These are phyloP conservation scores for Bos indicus DNA, from an alignment of 2,113 vertebrate genomes.

Conservation along the genomic window DNA sequence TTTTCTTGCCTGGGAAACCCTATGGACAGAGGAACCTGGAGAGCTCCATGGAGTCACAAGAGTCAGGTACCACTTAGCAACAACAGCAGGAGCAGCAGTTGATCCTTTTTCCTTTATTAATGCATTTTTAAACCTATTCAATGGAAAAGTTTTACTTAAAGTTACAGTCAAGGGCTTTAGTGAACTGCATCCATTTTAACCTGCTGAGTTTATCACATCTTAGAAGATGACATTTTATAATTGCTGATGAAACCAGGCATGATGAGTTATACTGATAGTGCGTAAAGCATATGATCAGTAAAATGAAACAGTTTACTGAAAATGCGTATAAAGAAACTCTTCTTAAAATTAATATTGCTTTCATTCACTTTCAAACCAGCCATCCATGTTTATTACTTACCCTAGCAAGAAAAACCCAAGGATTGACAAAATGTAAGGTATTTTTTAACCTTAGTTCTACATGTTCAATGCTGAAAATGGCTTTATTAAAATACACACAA, in stretches of 20 bases:
- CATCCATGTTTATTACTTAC: constrained; percentile 3
- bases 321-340: neutral
- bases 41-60: neutral
- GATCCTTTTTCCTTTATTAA: neutral
- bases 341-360: constrained; percentile 12
- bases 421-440: neutral
- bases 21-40: neutral
- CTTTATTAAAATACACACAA: neutral
- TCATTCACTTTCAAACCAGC: constrained; percentile 39
- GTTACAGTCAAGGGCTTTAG: constrained; percentile 37
- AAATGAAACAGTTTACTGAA: constrained; percentile 40
- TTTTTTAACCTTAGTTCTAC: neutral
- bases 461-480: neutral
- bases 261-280: constrained; percentile 14
- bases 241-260: constrained; percentile 56
- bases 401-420: constrained; percentile 21
- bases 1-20: neutral
- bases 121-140: neutral
- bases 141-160: constrained; percentile 26
- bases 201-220: constrained; percentile 51
- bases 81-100: neutral
- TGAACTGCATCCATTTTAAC: constrained; percentile 10
- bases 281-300: constrained; percentile 37
- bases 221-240: constrained; percentile 57
- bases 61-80: neutral